A percentile compares a stretch with the other conserved stretches of the same genome.
phyloP scores from a whole-genome alignment of 2,113 vertebrate species.

The Meles meles region DNA sequence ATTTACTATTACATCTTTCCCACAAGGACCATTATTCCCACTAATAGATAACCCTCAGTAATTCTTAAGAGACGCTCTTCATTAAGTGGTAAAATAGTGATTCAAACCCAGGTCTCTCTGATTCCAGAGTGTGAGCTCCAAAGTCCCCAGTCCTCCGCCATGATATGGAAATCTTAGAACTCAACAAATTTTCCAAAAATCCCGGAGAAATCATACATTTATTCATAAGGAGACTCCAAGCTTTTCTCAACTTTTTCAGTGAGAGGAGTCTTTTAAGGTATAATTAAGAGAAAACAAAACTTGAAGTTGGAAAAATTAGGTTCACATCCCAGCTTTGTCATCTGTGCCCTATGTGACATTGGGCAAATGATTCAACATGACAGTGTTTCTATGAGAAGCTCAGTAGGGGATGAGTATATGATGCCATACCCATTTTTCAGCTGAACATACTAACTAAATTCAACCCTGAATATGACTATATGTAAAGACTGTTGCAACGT shows the following conservation, averaged over 20 bases:
- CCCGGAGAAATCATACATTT: background rate
- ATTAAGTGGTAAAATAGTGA: background rate
- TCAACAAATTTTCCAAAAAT: background rate
- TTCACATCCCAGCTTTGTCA: background rate
- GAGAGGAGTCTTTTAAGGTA: background rate
- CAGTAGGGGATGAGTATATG: background rate
- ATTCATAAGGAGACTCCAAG: background rate
- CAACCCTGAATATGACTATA: background rate
- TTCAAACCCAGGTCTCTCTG: background rate
- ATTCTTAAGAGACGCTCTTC: background rate
- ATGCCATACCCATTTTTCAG: background rate
- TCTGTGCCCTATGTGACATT: background rate
- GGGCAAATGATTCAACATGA: background rate
- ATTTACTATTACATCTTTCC: background rate
- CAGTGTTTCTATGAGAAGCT: background rate
- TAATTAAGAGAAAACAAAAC: background rate
- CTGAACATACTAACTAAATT: background rate
- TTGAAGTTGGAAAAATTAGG: background rate
- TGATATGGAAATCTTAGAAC: background rate
- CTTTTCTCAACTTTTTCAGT: background rate
- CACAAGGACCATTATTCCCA: background rate
- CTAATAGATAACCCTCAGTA: background rate
- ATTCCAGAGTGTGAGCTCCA: background rate
- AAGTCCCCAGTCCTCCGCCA: background rate
- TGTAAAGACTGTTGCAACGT: background rate